Conservation (phyloP, 2,797 vertebrate species). For the Steatocranus sp. region DNA sequence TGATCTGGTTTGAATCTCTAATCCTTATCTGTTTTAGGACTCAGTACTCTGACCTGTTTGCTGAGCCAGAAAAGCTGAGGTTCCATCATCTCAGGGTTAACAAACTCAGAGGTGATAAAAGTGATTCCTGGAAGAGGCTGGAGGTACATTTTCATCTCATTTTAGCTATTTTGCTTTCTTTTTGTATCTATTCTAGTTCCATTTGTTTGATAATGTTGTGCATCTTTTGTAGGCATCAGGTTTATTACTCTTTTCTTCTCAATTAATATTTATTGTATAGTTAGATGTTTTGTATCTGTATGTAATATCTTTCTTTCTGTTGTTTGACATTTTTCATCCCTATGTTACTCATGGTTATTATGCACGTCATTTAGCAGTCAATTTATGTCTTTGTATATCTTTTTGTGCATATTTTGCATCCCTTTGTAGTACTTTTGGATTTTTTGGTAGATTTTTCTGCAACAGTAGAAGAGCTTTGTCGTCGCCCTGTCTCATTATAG, state of each 20-base stretch:
- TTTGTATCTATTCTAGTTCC: neutral
- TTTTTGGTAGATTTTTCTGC: neutral
- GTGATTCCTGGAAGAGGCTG: neutral
- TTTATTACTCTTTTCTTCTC: neutral
- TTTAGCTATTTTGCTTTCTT: neutral
- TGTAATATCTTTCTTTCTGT: neutral
- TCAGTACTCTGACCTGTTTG: neutral
- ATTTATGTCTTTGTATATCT: neutral
- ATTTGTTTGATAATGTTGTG: neutral
- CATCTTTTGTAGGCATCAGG: neutral
- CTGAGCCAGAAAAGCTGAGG: neutral
- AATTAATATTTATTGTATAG: neutral
- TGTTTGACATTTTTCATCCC: neutral
- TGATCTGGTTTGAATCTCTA: neutral
- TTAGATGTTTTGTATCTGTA: neutral
- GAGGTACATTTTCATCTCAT: neutral
- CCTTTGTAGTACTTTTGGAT: neutral
- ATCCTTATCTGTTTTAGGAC: neutral
- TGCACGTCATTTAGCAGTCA: neutral
- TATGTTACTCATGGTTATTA: neutral
- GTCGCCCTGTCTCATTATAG: neutral
- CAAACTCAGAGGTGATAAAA: neutral
- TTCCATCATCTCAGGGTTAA: neutral
- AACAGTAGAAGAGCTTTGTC: neutral
- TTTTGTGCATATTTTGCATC: neutral